Evolutionary conservation across 1,140 invertebrate species (phyloP).

Genomic region (Eurosta solidaginis): DNA sequence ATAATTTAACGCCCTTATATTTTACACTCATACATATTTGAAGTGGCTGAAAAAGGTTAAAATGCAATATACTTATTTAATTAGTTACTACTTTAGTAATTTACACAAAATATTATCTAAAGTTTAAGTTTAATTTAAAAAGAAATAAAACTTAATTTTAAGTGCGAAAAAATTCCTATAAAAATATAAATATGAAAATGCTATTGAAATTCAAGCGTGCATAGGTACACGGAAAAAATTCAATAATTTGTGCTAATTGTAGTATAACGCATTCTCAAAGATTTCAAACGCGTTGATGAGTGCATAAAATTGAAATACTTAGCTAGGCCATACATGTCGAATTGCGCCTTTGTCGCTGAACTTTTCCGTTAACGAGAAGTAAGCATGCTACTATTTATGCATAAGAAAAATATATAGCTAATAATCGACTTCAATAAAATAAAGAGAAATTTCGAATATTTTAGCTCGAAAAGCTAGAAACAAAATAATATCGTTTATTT

Average conservation of each 20-base stretch:
- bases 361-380: background rate
- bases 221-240: background rate
- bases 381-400: background rate
- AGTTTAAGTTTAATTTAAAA: background rate
- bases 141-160: background rate
- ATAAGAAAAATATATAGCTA: background rate
- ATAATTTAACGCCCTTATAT: background rate
- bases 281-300: background rate
- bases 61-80: background rate
- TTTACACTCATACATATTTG: too few species aligned
- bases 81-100: background rate
- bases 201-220: background rate
- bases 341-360: background rate
- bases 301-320: background rate
- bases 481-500: too few species aligned
- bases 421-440: background rate
- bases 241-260: too few species aligned
- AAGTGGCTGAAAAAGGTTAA: background rate
- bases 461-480: background rate
- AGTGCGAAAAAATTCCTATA: background rate
- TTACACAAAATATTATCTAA: background rate
- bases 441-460: background rate
- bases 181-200: background rate
- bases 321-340: background rate
- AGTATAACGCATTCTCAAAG: background rate